A percentile compares a stretch with the other conserved stretches of the same genome.
Evolutionary conservation across 30 jellyfish, hydroid and myxozoan species (phyloP).

Genomic region (Nemopilema nomurai): DNA sequence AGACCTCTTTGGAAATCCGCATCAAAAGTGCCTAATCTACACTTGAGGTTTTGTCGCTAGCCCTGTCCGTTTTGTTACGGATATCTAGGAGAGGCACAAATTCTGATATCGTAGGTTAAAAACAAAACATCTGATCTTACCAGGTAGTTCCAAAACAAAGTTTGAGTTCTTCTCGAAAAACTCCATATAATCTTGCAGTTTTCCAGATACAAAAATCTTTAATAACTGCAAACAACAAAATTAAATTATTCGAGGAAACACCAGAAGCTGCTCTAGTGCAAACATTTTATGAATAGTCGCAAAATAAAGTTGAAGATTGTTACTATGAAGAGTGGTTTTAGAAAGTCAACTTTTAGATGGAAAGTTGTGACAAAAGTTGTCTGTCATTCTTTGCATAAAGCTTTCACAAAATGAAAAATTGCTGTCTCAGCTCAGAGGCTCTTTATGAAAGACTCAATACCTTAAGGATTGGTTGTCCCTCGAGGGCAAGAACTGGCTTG

Average conservation of each 20-base stretch:
- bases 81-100: too few species aligned
- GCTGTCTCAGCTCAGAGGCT: neutral
- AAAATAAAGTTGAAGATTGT: too few species aligned
- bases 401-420: neutral
- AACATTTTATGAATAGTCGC: neutral
- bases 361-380: too few species aligned
- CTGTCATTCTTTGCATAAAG: neutral
- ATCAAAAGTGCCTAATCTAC: too few species aligned
- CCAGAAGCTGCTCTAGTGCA: neutral
- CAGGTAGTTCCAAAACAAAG: constrained; percentile 65
- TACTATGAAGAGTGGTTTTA: too few species aligned
- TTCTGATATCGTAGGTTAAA: too few species aligned
- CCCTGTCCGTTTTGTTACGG: too few species aligned
- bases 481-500: constrained; percentile 82
- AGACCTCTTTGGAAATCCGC: too few species aligned
- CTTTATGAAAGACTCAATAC: too few species aligned
- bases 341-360: too few species aligned
- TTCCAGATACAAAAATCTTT: constrained; percentile 87
- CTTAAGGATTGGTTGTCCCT: constrained; percentile 84
- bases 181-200: constrained; percentile 69
- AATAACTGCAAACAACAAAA: constrained; percentile 55
- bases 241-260: neutral
- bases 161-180: constrained; percentile 60
- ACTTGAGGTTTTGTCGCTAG: too few species aligned
- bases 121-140: neutral